Percentiles rank a stretch among this genome's conserved stretches.
phyloP scores from a whole-genome alignment of 2,888 invertebrate species.

The Nycteola revayana region DNA sequence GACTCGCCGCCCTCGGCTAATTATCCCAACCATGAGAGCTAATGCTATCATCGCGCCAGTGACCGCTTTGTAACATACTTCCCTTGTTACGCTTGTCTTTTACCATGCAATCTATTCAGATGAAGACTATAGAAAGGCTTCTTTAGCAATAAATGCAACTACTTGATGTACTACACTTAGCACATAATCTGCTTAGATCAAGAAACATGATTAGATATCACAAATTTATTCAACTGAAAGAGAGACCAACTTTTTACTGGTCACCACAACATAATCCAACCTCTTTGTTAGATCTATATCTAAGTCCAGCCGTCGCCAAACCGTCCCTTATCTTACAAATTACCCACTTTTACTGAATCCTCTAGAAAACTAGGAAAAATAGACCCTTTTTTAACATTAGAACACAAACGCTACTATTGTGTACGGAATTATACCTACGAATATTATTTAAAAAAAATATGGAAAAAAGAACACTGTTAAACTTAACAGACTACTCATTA shows the following conservation, averaged over 20 bases:
- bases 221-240: conserved; percentile 28
- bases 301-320: conserved; percentile 44
- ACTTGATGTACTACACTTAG: too few species aligned
- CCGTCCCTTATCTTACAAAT: conserved; percentile 71
- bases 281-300: conserved; percentile 61
- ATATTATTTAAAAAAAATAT: too few species aligned
- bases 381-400: conserved; percentile 55
- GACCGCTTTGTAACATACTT: conserved; percentile 7
- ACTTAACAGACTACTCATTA: too few species aligned
- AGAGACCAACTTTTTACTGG: conserved; percentile 11
- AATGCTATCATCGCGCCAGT: conserved; percentile 12
- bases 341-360: conserved; percentile 67
- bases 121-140: too few species aligned
- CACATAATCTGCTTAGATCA: conserved; percentile 5
- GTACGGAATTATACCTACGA: too few species aligned
- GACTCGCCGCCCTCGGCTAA: conserved; percentile 11
- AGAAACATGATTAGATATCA: conserved; percentile 12
- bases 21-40: conserved; percentile 17
- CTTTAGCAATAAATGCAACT: too few species aligned
- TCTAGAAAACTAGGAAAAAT: conserved; percentile 62
- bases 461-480: too few species aligned
- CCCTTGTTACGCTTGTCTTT: background rate
- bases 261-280: conserved; percentile 29
- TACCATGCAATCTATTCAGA: too few species aligned
- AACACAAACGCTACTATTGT: conserved; percentile 43